These are phyloP conservation scores for Varanus salvator DNA, from an alignment of 2,113 vertebrate genomes.

Conservation along the genomic window DNA sequence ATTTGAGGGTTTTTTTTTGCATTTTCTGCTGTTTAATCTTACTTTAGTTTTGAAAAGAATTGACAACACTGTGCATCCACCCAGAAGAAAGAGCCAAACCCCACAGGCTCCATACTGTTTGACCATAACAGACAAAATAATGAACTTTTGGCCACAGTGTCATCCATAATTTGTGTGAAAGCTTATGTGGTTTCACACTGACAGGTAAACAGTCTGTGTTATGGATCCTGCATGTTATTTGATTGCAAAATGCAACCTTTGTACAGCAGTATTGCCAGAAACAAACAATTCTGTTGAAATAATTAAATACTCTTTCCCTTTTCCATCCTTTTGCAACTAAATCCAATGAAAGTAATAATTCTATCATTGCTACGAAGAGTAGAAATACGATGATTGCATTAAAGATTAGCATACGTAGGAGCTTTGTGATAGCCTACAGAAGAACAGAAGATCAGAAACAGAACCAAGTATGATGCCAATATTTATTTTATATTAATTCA, in stretches of 20 bases:
- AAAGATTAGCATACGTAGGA: constrained; percentile 9
- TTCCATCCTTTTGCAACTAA: neutral
- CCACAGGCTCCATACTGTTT: constrained; percentile 12
- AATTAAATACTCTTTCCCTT: neutral
- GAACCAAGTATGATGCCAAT: neutral
- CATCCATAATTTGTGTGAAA: constrained; percentile 14
- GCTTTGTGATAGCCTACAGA: neutral
- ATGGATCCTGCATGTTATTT: constrained; percentile 13
- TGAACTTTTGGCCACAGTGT: constrained; percentile 13
- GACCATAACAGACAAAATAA: constrained; percentile 10
- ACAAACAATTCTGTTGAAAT: neutral
- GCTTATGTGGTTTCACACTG: neutral
- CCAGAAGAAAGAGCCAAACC: constrained; percentile 2
- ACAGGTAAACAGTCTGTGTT: neutral
- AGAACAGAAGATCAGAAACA: neutral
- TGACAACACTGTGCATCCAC: neutral
- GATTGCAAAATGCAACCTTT: neutral
- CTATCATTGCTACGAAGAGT: constrained; percentile 6
- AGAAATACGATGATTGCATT: neutral
- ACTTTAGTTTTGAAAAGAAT: neutral
- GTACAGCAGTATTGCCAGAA: neutral
- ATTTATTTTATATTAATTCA: constrained; percentile 16
- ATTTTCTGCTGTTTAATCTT: constrained; percentile 44
- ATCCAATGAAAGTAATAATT: constrained; percentile 6
- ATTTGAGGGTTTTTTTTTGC: constrained; percentile 5